phyloP scores from a whole-genome alignment of 1,140 invertebrate genomes.

The Bursaphelenchus mucronatus region DNA sequence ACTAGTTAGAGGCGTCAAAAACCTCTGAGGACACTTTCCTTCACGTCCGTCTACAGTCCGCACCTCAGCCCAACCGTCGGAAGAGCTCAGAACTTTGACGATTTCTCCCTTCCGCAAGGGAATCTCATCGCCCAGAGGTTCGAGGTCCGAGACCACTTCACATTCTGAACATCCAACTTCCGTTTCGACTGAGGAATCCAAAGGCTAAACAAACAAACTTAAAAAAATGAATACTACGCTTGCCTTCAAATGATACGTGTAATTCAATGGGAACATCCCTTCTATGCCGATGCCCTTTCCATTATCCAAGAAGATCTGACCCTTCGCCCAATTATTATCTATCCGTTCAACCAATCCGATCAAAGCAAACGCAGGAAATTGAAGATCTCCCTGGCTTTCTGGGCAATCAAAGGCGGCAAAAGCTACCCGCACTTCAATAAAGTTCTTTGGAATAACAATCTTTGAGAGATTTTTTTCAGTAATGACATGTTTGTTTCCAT shows the following conservation, averaged over 20 bases:
- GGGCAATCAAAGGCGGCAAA: constrained; percentile 16
- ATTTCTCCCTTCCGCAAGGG: not conserved
- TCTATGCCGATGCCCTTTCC: constrained; percentile 4
- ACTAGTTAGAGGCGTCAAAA: not conserved
- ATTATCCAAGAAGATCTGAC: constrained; percentile 22
- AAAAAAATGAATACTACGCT: not conserved
- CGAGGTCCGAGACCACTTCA: not conserved
- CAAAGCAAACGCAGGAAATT: not conserved
- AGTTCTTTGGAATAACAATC: constrained; percentile 6
- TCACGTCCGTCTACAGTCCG: constrained; percentile 15
- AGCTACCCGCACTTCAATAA: constrained; percentile 9
- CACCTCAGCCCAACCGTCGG: constrained; percentile 8
- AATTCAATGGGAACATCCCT: constrained; percentile 23
- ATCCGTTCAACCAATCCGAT: constrained; percentile 15
- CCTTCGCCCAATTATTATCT: constrained; percentile 20
- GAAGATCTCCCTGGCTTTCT: constrained; percentile 14
- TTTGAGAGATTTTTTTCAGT: constrained; percentile 1
- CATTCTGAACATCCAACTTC: constrained; percentile 1
- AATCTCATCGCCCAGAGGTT: not conserved
- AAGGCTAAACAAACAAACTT: not conserved
- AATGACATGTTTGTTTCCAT: not conserved
- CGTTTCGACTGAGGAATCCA: not conserved
- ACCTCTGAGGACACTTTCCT: not conserved
- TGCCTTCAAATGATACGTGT: constrained; percentile 18
- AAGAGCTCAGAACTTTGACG: constrained; percentile 4